Percentiles rank a stretch among this genome's conserved stretches.
These are phyloP conservation scores for Oryzias javanicus DNA, from an alignment of 2,113 vertebrate genomes.

Conservation along the genomic window DNA sequence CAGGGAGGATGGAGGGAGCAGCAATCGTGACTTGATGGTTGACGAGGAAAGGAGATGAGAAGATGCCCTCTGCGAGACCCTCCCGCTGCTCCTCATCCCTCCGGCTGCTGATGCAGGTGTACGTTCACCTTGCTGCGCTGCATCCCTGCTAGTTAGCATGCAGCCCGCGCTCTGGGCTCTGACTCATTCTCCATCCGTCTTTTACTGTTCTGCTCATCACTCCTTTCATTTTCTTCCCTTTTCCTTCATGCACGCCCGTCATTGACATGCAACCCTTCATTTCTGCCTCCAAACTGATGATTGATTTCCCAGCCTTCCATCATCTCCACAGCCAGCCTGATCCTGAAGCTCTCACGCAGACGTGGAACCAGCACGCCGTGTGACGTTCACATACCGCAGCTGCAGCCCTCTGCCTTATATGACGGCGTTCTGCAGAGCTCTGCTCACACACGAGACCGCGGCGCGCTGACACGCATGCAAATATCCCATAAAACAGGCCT, in stretches of 20 bases:
- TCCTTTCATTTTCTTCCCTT: conserved; percentile 3
- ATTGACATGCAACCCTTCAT: not conserved
- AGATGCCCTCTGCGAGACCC: conserved; percentile 50
- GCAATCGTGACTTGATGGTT: conserved; percentile 38
- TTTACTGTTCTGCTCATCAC: conserved; percentile 17
- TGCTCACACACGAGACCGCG: not conserved
- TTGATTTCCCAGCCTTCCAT: conserved; percentile 45
- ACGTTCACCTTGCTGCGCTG: conserved; percentile 26
- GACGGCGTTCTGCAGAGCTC: conserved; percentile 5
- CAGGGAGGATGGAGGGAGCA: not conserved
- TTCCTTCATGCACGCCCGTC: not conserved
- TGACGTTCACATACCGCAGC: not conserved
- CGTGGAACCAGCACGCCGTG: conserved; percentile 1
- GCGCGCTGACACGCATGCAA: not conserved
- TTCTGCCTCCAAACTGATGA: conserved; percentile 31
- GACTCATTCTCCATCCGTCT: conserved; percentile 54
- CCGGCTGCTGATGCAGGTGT: conserved; percentile 48
- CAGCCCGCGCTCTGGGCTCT: conserved; percentile 63
- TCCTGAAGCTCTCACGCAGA: conserved; percentile 30
- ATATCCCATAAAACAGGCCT: not conserved
- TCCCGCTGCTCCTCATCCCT: conserved; percentile 36
- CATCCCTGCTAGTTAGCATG: conserved; percentile 37
- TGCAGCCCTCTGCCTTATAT: not conserved
- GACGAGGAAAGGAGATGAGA: conserved; percentile 7
- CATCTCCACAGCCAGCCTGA: conserved; percentile 38